A percentile compares a stretch with the other conserved stretches of the same genome.
Evolutionary conservation across 2,113 vertebrate genomes (phyloP).

Genomic region (Irena cyanogastra): DNA sequence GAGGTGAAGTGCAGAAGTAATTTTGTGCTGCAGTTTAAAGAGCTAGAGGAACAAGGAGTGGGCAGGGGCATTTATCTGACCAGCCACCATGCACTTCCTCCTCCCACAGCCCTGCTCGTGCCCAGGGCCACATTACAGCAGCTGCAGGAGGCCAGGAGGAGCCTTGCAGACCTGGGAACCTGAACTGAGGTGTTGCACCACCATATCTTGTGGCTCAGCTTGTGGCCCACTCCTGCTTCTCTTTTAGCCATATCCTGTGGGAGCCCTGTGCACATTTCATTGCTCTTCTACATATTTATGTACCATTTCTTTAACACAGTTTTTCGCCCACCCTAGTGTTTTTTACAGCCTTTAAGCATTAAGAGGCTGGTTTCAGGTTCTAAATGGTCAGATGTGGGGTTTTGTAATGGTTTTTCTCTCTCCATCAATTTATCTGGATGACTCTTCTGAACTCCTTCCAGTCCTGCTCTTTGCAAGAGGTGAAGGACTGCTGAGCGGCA

Average conservation of each 20-base stretch:
- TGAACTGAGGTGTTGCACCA: background rate
- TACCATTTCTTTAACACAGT: background rate
- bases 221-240: background rate
- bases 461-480: background rate
- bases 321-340: background rate
- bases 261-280: background rate
- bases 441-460: background rate
- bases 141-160: background rate
- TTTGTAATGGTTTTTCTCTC: background rate
- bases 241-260: background rate
- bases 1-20: background rate
- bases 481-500: background rate
- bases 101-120: background rate
- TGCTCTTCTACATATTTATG: background rate
- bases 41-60: background rate
- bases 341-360: background rate
- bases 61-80: background rate
- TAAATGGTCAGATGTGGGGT: background rate
- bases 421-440: background rate
- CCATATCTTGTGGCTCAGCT: background rate
- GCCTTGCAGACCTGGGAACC: background rate
- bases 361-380: background rate
- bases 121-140: background rate
- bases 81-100: rapidly evolving
- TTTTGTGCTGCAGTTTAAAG: background rate